These are phyloP conservation scores for Dryococelus australis DNA, from an alignment of 2,888 invertebrate species.

Conservation along the genomic window DNA sequence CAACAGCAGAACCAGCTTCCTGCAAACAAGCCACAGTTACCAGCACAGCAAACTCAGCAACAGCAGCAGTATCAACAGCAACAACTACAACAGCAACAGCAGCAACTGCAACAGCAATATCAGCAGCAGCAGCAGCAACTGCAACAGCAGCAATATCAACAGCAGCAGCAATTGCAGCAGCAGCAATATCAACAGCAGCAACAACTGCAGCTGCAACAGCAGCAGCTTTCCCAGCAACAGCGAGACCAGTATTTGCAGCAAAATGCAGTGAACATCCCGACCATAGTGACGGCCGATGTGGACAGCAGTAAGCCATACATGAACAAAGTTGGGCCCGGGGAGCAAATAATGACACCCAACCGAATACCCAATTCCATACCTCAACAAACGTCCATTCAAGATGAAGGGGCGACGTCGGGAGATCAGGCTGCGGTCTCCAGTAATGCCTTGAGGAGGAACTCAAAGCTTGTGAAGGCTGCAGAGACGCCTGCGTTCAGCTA, in stretches of 20 bases:
- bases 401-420: background rate
- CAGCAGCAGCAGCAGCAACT: constrained; percentile 54
- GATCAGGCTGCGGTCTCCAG: constrained; percentile 31
- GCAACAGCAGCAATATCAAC: constrained; percentile 48
- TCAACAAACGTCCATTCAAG: background rate
- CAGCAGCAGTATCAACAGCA: constrained; percentile 42
- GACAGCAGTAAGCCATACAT: constrained; percentile 38
- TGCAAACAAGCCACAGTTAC: constrained; percentile 44
- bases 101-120: constrained; percentile 50
- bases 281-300: constrained; percentile 27
- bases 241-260: constrained; percentile 44
- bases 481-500: constrained; percentile 60
- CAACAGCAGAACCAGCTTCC: constrained; percentile 57
- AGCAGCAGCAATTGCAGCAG: constrained; percentile 44
- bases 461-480: constrained; percentile 51
- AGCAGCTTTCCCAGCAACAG: constrained; percentile 46
- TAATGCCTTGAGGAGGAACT: constrained; percentile 22
- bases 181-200: constrained; percentile 47
- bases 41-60: constrained; percentile 52
- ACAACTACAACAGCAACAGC: constrained; percentile 53
- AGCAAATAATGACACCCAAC: constrained; percentile 26
- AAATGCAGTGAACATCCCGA: constrained; percentile 37
- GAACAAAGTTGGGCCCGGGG: constrained; percentile 41
- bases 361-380: constrained; percentile 19
- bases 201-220: constrained; percentile 46